Base-by-base conservation (phyloP, 2,113 vertebrate species). In the Apteryx owenii region DNA sequence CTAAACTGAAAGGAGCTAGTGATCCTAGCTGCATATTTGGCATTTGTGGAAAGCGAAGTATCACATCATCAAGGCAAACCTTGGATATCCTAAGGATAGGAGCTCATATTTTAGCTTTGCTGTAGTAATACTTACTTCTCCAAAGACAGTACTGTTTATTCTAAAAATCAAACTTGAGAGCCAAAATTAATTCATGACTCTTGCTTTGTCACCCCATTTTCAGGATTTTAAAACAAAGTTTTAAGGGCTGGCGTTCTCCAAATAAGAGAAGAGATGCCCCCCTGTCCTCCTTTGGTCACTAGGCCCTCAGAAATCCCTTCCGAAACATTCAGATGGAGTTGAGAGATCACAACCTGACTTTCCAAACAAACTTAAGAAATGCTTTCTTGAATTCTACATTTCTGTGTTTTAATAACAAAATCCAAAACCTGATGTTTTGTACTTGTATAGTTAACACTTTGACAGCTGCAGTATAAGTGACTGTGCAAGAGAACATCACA, bases 51-150 rank as follows among this genome's bases (percentile, higher is more conserved):
- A 61, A 54, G 62, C 4, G 23, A 81, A 75, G 81, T 53, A 12
- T 18, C 9, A 0, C 1, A 29, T 2, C 64, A 20, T 0, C 54
- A n/a, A 65, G 42, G n/a, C 56, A 66, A 33, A 38, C 28, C 17
- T 31, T 58, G 54, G 56, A 29, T 58, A 58, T 31, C 56, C 56
- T 31, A 58, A 58, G 56, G 29, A 22, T 2, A 73, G 71, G 71
- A 58, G 18, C 50, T 40, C 7, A 1, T 10, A 15, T 5, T 58
- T 2, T 46, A 9, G 14, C 26, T 36, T 42, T 61, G 9, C 4
- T 66, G 22, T 0, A 26, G 26, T 82, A 26, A 22, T 0, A 29
- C 15, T 58, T 18, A 29, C 54, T 17, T 31, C 56, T 18, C 26
- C 29, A 48, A 69, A 46, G 42, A 22, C 20, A 33, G 29, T 21